Evolutionary conservation across 2,113 vertebrate species (phyloP), one percentile per base, ranked within the genome.

Genomic region (Microcebus tavaratra): DNA sequence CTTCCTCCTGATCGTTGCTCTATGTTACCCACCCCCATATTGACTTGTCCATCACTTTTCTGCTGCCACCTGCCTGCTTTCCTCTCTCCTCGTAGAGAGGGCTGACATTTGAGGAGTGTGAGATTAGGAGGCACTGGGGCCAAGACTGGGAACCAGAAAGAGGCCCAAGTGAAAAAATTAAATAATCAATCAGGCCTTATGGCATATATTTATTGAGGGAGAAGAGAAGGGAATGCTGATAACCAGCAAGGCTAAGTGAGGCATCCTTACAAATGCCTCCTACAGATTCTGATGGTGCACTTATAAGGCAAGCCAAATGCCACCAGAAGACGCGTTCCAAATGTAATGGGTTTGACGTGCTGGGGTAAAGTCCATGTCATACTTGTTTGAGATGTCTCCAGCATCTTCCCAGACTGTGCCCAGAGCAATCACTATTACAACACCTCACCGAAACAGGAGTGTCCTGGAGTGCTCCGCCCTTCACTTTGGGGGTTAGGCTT

Each of bases 241-340:
- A 81, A 75, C 27, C 20, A 34, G 59, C 88, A 90, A 91, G 79
- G 42, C 21, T 78, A 81, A 86, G 34, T 14, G 17, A 70, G 15
- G 45, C 10, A 57, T 95, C 70, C 81, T 90, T n/a, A 13, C 36
- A 61, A 83, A 82, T 45, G 97, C 97, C 98, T 98, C 92, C 96
- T 96, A 36, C 96, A 98, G 86, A 98, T 88, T 59, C 94, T 92
- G 96, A 98, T 50, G 98, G 55, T 12, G 75, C 76, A 0, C 97
- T 98, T 90, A 96, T 90, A 59, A 98, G 96, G 97, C 97, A 98
- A 53, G 94, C 86, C 68, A 98, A 97, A 97, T 98, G 97, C 98
- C 97, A 98, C 39, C 73, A 8, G 1, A 96, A 96, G 98, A 98
- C 72, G 98, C 72, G 17, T 98, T 98, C 97, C 98, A 98, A 95